A percentile compares a stretch with the other conserved stretches of the same genome.
phyloP scores from a whole-genome alignment of 92 coral and sea anemone genomes.

The Desmophyllum pertusum region DNA sequence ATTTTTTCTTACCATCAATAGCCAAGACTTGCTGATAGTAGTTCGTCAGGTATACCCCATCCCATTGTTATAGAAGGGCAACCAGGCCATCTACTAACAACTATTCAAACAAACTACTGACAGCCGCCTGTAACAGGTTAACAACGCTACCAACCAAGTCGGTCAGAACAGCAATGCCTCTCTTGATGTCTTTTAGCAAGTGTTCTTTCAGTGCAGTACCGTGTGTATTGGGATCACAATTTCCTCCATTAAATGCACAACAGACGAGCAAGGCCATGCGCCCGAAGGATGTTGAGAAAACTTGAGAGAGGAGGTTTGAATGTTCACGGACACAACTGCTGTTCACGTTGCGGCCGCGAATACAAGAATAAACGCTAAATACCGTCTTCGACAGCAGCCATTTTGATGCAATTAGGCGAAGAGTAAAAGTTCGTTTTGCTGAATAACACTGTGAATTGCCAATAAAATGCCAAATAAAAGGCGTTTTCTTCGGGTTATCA shows the following conservation, averaged over 20 bases:
- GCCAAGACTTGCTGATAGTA: constrained; percentile 77
- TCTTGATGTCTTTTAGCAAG: constrained; percentile 53
- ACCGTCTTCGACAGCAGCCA: constrained; percentile 20
- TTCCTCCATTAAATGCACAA: constrained; percentile 44
- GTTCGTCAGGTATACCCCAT: constrained; percentile 85
- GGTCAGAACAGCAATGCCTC: constrained; percentile 17
- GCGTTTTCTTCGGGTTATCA: background rate
- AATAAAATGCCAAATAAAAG: background rate
- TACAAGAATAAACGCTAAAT: constrained; percentile 10
- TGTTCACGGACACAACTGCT: constrained; percentile 20
- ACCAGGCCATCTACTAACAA: constrained; percentile 46
- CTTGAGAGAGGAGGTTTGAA: background rate
- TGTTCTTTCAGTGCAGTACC: constrained; percentile 71
- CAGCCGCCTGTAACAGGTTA: constrained; percentile 45
- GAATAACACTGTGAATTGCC: too few species aligned
- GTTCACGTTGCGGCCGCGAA: constrained; percentile 21
- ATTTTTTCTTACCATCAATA: constrained; percentile 73
- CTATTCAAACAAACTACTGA: constrained; percentile 28
- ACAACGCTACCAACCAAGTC: constrained; percentile 11
- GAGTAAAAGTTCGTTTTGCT: background rate
- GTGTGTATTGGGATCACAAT: constrained; percentile 33
- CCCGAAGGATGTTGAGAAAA: constrained; percentile 24
- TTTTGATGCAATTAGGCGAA: background rate
- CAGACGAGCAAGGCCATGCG: constrained; percentile 62
- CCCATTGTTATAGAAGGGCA: constrained; percentile 72